Base-by-base conservation (phyloP, 2,888 invertebrate genomes). In the Tineola bisselliella region DNA sequence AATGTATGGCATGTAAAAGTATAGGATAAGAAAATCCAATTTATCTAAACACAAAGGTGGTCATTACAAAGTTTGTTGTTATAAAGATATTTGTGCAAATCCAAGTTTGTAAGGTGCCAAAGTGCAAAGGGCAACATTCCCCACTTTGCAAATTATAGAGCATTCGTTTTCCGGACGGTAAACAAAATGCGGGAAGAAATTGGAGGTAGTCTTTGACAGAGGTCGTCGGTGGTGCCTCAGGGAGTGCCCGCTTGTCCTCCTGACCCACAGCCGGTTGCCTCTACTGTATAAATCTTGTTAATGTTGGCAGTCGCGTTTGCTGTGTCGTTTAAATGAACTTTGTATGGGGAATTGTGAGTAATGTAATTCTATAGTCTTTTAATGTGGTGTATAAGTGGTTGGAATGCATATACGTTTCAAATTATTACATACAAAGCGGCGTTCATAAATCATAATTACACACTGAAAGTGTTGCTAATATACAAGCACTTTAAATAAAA, bases 241-340 rank as follows among this genome's bases (percentile, higher is more conserved):
- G 54, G 54, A 12, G 61, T n/a, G n/a, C 61, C 44, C 17, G 31
- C 58, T 18, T 13, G 61, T 38, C 61, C 62, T 38, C 31, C 31
- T 61, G 61, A 62, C 62, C 60, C 62, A 61, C 30, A 57, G 38
- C 13, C 38, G 54, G 31, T 25, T 54, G 48, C 59, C 18, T 33
- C 43, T 12, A 19, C 48, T 6, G 25, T 57, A 62, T 60, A 62
- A 62, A 62, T 60, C 60, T 15, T 12, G 25, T 59, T 52, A 52
- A 52, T 17, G 60, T 57, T 62, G 62, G 60, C 62, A 58, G 44
- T 38, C 44, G 58, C 57, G 44, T 60, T 43, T 31, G 54, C 62
- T 31, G 54, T 25, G 25, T 54, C 54, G 54, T 25, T 54, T 25
- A 54, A 15, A 48, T 48, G 48, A 15, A 48, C 48, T 18, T 10